phyloP scores from a whole-genome alignment of 2,888 invertebrate species.

The Synanthedon andrenaeformis region DNA sequence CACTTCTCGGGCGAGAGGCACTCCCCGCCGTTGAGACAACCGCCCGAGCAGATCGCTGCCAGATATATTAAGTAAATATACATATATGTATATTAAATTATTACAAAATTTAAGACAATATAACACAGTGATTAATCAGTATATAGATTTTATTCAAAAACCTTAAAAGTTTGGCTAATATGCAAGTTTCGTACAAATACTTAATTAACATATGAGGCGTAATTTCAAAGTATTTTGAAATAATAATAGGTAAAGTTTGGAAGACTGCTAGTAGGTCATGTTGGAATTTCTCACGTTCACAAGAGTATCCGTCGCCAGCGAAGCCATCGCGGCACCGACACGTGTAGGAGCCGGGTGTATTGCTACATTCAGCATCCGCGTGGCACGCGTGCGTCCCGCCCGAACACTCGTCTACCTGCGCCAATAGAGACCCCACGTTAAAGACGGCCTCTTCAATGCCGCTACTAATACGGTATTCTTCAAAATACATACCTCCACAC shows the following conservation, averaged over 20 bases:
- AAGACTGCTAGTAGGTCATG: too few species aligned
- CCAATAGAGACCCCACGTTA: neutral
- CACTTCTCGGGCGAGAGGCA: constrained; percentile 84
- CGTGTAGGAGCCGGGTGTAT: constrained; percentile 84
- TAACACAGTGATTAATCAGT: too few species aligned
- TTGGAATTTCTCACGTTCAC: constrained; percentile 75
- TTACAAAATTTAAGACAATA: too few species aligned
- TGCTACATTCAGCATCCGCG: constrained; percentile 80
- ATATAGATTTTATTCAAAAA: too few species aligned
- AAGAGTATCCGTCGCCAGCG: constrained; percentile 81
- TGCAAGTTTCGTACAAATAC: too few species aligned
- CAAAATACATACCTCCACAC: constrained; percentile 70
- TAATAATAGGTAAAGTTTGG: too few species aligned
- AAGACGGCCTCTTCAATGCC: neutral
- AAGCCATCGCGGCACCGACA: constrained; percentile 78
- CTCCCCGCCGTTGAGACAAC: constrained; percentile 86
- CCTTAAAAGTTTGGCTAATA: too few species aligned
- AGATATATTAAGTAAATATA: neutral
- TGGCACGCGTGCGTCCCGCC: constrained; percentile 80
- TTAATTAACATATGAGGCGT: too few species aligned
- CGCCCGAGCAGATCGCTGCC: constrained; percentile 83
- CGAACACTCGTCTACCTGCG: constrained; percentile 79
- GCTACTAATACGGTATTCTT: neutral
- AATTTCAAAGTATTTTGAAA: too few species aligned
- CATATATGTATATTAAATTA: neutral